Percentiles rank a stretch among this genome's conserved stretches.
Conservation (phyloP, 53 echinoderm and acorn worm species). For the Patiria pectinifera region DNA sequence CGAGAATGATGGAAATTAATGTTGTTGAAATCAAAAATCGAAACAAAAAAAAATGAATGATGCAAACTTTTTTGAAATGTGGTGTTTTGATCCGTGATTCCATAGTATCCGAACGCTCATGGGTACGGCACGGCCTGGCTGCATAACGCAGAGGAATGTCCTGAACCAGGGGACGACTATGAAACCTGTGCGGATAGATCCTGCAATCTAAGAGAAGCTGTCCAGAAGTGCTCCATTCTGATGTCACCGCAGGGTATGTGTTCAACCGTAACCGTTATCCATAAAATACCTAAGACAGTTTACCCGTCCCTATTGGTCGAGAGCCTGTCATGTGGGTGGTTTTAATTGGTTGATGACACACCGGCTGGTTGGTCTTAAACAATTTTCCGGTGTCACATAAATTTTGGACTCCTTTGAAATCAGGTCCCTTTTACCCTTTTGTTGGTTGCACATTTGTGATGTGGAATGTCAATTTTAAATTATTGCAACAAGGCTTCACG, state of each 20-base stretch:
- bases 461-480: too few relatives aligned
- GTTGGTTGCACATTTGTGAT: too few relatives aligned
- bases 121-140: neutral
- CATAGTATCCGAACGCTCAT: constrained; percentile 4
- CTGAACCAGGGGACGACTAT: neutral
- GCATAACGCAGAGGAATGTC: neutral
- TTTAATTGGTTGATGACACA: too few relatives aligned
- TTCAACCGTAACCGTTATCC: neutral
- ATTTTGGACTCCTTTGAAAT: too few relatives aligned
- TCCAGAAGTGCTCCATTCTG: constrained; percentile 12
- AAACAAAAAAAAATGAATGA: neutral
- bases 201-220: neutral
- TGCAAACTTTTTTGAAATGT: neutral
- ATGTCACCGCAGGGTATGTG: constrained; percentile 17
- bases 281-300: too few relatives aligned
- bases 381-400: too few relatives aligned
- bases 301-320: too few relatives aligned
- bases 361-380: too few relatives aligned
- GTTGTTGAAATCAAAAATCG: neutral
- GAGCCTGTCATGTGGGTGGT: too few relatives aligned
- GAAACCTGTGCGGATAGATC: constrained; percentile 12
- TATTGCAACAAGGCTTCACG: too few relatives aligned
- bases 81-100: neutral
- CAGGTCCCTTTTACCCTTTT: too few relatives aligned
- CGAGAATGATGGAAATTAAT: neutral